Percentiles rank a stretch among this genome's conserved stretches.
phyloP scores from a whole-genome alignment of 2,797 vertebrate genomes.

The Semotilus atromaculatus region DNA sequence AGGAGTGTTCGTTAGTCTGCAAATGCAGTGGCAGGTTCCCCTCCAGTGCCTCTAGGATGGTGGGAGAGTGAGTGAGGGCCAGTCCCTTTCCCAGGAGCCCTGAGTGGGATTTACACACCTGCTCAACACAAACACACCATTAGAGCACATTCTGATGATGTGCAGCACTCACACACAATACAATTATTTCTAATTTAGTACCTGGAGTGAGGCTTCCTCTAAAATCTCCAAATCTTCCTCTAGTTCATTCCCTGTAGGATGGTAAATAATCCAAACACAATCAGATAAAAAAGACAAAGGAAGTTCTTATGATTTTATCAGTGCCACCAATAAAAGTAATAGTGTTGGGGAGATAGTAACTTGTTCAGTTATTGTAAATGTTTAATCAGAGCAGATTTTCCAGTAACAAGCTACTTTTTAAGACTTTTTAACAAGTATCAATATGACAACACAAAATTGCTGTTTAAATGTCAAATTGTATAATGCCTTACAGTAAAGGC shows the following conservation, averaged over 20 bases:
- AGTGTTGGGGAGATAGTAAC: background rate
- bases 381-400: background rate
- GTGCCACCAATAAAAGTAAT: background rate
- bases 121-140: constrained; percentile 38
- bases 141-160: background rate
- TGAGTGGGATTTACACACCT: constrained; percentile 96
- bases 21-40: constrained; percentile 95
- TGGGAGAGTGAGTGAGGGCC: constrained; percentile 95
- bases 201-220: constrained; percentile 98
- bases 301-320: background rate
- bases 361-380: background rate
- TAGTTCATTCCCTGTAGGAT: constrained; percentile 87
- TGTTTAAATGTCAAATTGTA: background rate
- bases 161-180: background rate
- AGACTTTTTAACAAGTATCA: background rate
- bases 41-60: constrained; percentile 95
- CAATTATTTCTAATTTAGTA: constrained; percentile 60
- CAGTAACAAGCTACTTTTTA: background rate
- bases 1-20: constrained; percentile 98
- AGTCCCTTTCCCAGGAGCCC: constrained; percentile 97
- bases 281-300: background rate
- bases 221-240: constrained; percentile 99
- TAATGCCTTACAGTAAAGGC: background rate
- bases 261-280: background rate
- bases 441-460: background rate